Base-by-base conservation (phyloP, 2,797 vertebrate genomes). In the Notoglanidium macrostoma region DNA sequence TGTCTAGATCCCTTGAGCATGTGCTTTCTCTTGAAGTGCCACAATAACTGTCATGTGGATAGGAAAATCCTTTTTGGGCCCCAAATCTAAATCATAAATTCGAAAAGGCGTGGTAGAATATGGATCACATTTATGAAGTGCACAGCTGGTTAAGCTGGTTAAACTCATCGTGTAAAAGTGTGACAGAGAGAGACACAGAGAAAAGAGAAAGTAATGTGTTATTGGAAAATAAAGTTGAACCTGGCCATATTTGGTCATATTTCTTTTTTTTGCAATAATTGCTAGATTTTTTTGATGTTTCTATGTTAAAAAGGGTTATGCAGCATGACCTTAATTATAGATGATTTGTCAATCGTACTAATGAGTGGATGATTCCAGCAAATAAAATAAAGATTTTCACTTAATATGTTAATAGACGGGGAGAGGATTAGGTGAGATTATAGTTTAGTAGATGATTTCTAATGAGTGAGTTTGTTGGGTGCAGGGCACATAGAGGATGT, bases 291-390 rank as follows among this genome's bases (percentile, higher is more conserved):
- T 1, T 57, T 68, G 9, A 55, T 72, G 72, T 77, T 61, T 77
- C 54, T 55, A 3, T 70, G 9, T 83, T 86, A 73, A 88, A 51
- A 74, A 87, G 59, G 55, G 68, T 88, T 76, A 57, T 83, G 59
- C 65, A 73, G 46, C 49, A 40, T 59, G 44, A 70, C 67, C 84
- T 90, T 54, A 83, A 51, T 84, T 57, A 73, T n/a, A 35, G 49
- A 61, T 89, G 90, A 94, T 85, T 92, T 93, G 90, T 92, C 92
- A 93, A 95, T 95, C 90, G 92, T 65, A 92, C 90, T 93, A 94
- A 95, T 95, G 93, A 91, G 90, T 61, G 35, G 57, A 74, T 85
- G 79, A 90, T 85, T 88, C 84, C 90, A 89, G 88, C 40, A 92
- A 90, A 93, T 90, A 83, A 92, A 90, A 93, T 87, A 44, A 86